phyloP scores from a whole-genome alignment of 2,113 vertebrate genomes.

The Hydrochoerus hydrochaeris region DNA sequence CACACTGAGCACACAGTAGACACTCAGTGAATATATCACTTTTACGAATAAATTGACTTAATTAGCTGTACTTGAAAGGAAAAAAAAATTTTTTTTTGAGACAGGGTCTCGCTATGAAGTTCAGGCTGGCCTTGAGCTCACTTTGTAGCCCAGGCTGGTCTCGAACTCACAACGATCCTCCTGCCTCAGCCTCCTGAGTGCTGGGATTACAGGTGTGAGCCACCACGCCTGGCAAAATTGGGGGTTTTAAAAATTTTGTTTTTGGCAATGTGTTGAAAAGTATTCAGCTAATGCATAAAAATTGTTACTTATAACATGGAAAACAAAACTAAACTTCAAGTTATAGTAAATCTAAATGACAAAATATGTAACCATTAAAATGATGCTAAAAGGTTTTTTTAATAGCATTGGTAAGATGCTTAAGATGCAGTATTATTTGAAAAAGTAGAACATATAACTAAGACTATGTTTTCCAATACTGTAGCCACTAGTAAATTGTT shows the following conservation, averaged over 20 bases:
- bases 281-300: background rate
- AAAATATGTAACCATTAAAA: slow-evolving; percentile 31
- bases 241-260: background rate
- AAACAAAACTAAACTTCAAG: background rate
- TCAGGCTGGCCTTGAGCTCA: no score
- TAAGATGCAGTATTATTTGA: background rate
- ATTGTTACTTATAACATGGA: background rate
- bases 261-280: background rate
- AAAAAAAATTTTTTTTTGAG: no score
- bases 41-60: slow-evolving; percentile 52
- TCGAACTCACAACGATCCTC: no score
- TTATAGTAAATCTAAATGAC: background rate
- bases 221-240: no score
- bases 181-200: no score
- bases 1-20: background rate
- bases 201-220: no score
- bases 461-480: background rate
- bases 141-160: no score
- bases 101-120: no score
- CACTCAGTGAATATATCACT: background rate
- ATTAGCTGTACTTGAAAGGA: slow-evolving; percentile 35
- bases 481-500: background rate
- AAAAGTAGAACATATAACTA: background rate
- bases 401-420: background rate
- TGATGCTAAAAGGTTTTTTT: background rate